These are phyloP conservation scores for Minunthozetes semirufus DNA, from an alignment of 2,888 invertebrate genomes.

Conservation along the genomic window DNA sequence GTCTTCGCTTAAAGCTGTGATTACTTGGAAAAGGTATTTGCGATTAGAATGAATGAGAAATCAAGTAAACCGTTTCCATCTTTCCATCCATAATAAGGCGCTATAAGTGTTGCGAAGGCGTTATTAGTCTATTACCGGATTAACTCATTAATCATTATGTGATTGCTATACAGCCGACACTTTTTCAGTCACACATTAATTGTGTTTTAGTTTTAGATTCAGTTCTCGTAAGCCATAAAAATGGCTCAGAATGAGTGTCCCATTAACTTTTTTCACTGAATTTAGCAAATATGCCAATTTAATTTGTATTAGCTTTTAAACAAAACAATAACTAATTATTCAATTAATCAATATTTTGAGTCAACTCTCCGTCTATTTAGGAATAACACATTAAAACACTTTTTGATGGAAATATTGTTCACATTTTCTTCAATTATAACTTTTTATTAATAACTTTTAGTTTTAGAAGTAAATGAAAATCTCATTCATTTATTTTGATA, in stretches of 20 bases:
- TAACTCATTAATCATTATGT: conserved; percentile 15
- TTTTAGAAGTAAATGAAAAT: not conserved
- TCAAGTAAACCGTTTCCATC: not conserved
- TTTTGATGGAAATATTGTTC: too few relatives aligned
- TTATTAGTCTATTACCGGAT: conserved; percentile 25
- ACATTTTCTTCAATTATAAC: not conserved
- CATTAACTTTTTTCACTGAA: too few relatives aligned
- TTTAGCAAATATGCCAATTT: too few relatives aligned
- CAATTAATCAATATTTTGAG: too few relatives aligned
- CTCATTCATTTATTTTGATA: not conserved
- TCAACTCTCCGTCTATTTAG: too few relatives aligned
- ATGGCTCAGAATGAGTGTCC: too few relatives aligned
- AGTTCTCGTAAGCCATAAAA: too few relatives aligned
- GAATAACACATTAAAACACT: too few relatives aligned
- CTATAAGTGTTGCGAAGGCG: not conserved
- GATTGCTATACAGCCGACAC: not conserved
- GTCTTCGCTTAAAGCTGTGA: not conserved
- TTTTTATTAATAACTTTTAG: not conserved
- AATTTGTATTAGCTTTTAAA: too few relatives aligned
- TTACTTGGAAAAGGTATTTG: not conserved
- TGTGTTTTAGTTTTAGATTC: not conserved
- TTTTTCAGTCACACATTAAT: not conserved
- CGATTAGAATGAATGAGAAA: not conserved
- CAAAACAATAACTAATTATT: too few relatives aligned
- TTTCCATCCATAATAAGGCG: not conserved